Base-by-base conservation (phyloP, 2,113 vertebrate species). In the Austrofundulus limnaeus region DNA sequence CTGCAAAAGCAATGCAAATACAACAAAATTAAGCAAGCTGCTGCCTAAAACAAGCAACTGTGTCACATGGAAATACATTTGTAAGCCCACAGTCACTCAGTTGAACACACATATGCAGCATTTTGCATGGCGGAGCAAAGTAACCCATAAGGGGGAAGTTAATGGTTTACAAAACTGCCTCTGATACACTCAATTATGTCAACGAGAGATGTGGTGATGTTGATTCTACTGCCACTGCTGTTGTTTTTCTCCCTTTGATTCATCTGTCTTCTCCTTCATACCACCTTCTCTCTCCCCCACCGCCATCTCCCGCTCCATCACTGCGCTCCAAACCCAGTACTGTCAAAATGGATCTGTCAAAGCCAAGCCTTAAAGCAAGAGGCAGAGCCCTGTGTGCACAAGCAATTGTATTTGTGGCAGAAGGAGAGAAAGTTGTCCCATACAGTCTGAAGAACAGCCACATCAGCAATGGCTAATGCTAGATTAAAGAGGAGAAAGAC, bases 261-360 rank as follows among this genome's bases (percentile, higher is more conserved):
- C 68, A 71, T 82, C 83, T 61, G 77, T 80, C 85, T 64, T 70
- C 81, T 70, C 66, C 86, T 81, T 76, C 67, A 62, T 68, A 46
- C 70, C 74, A 75, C 81, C 57, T 73, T 77, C 51, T 49, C 71
- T 60, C 78, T 75, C 60, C 63, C 37, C 63, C 78, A 50, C 54
- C 38, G 28, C 66, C 74, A 55, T 77, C 73, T 70, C 73, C 47
- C 81, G 58, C 76, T 66, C 85, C 52, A 77, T 84, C 80, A 72
- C 82, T 62, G 83, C 12, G 74, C 73, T 88, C 70, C 72, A 80
- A 86, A 88, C 86, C 85, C 78, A 87, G 82, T 82, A 72, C 85
- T 85, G 89, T 86, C 85, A 88, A 75, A 78, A 74, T 37, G 63
- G 71, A 86, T 89, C 77, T 31, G 49, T 88, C 89, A 88, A 58